Base-by-base conservation (phyloP, 2,113 vertebrate species). In the Nibea albiflora region DNA sequence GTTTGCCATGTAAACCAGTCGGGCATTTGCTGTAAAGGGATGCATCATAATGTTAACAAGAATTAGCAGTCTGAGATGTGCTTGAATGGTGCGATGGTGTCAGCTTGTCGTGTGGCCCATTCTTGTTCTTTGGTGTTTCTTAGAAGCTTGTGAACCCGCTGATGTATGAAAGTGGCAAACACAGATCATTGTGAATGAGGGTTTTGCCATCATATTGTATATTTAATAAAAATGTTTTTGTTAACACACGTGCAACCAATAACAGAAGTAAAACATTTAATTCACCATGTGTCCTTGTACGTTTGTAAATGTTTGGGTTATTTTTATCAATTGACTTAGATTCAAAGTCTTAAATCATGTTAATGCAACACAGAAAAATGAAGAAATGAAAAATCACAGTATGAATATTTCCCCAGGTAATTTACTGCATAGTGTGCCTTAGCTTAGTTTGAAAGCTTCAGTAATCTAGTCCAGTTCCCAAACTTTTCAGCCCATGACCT, bases 1-100 rank as follows among this genome's bases (percentile, higher is more conserved):
- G 62, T 99, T 99, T 86, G 98, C 98, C 94, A 98, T 99, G 97
- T 99, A 95, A 92, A 96, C 52, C 68, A 94, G 88, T 53, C 24
- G 11, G 70, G 42, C 62, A 15, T 58, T 78, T 60, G 10, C 60
- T 66, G 64, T 57, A 54, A 69, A 80, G 50, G 70, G 44, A 85
- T 26, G 67, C 70, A 57, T 73, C 69, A 64, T 61, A 53, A 65
- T 71, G 78, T 93, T 92, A 75, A 60, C 88, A 90, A 93, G 91
- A 91, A 92, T 91, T 49, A 65, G 66, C 65, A 22, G 64, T 88
- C 63, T 74, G 66, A 86, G 31, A 68, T 76, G 44, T 42, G 49
- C 19, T 64, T 71, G 67, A 84, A 81, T 78, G 78, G 58, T 39
- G 50, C 69, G 7, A 57, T 68, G 39, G 63, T 68, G 58, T 81